Conservation (phyloP, 2,888 invertebrate genomes). For the Amphipoea oculea region DNA sequence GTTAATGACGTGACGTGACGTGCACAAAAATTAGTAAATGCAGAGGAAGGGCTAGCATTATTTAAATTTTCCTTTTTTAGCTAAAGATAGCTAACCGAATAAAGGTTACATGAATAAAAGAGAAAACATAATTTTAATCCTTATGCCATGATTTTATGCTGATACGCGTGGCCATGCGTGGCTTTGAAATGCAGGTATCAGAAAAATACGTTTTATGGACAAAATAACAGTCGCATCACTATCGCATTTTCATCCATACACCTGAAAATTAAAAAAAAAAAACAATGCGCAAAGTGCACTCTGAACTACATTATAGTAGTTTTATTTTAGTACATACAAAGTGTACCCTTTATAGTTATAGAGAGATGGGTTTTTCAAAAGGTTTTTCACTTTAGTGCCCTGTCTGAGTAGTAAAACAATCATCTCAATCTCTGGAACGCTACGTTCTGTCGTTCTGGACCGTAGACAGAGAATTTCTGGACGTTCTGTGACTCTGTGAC, state of each 20-base stretch:
- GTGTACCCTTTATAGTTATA: too few relatives aligned
- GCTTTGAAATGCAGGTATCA: too few relatives aligned
- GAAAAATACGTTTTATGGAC: too few relatives aligned
- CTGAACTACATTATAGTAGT: background rate
- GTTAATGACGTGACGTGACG: conserved; percentile 65
- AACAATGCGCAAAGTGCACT: background rate
- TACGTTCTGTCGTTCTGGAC: background rate
- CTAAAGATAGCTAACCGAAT: background rate
- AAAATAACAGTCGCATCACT: background rate
- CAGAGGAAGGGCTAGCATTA: conserved; percentile 34
- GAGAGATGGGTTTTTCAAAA: background rate
- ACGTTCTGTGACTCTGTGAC: too few relatives aligned
- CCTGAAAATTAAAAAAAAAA: background rate
- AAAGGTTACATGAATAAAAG: background rate
- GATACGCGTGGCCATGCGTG: background rate
- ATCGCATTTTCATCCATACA: background rate
- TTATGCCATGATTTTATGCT: background rate
- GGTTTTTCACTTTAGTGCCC: background rate
- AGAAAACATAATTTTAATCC: background rate
- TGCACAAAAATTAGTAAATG: conserved; percentile 55
- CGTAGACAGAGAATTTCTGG: too few relatives aligned
- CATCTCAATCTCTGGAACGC: conserved; percentile 3
- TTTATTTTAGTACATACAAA: background rate
- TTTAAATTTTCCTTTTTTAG: background rate
- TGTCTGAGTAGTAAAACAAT: background rate